Conservation (phyloP, 2,113 vertebrate species). For the Hippocampus zosterae region DNA sequence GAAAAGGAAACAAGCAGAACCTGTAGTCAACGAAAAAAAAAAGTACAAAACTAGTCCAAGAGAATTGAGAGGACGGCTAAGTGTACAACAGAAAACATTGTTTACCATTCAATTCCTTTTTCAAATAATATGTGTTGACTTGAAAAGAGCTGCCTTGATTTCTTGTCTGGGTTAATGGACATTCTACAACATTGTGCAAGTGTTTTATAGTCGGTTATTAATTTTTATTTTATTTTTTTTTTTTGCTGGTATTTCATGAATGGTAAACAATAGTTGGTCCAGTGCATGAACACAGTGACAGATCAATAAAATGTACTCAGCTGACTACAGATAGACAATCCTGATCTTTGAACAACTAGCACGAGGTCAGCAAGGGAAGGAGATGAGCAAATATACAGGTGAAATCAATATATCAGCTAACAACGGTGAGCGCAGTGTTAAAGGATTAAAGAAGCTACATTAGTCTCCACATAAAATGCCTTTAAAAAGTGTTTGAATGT, state of each 20-base stretch:
- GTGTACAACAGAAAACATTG: constrained; percentile 87
- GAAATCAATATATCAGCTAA: background rate
- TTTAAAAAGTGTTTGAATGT: constrained; percentile 34
- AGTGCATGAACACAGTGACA: constrained; percentile 92
- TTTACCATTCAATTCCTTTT: constrained; percentile 89
- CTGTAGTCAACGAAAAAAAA: constrained; percentile 82
- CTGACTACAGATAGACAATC: constrained; percentile 74
- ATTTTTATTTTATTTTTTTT: constrained; percentile 54
- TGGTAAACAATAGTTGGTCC: constrained; percentile 98
- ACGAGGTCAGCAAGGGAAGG: constrained; percentile 62
- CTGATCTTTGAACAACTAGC: constrained; percentile 73
- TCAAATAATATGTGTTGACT: constrained; percentile 83
- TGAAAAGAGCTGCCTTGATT: constrained; percentile 93
- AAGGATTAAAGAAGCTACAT: constrained; percentile 47
- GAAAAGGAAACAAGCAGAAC: constrained; percentile 95
- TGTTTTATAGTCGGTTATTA: constrained; percentile 61
- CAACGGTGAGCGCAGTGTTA: background rate
- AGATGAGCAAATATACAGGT: constrained; percentile 64
- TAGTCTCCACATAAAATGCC: constrained; percentile 32
- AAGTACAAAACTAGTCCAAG: constrained; percentile 80
- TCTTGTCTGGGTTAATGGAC: constrained; percentile 80
- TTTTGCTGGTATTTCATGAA: constrained; percentile 94
- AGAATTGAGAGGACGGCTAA: constrained; percentile 87
- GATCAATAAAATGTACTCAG: constrained; percentile 76
- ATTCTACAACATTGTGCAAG: constrained; percentile 93